These are phyloP conservation scores for Caenorhabditis auriculariae DNA, from an alignment of 2,888 invertebrate genomes.

Conservation along the genomic window DNA sequence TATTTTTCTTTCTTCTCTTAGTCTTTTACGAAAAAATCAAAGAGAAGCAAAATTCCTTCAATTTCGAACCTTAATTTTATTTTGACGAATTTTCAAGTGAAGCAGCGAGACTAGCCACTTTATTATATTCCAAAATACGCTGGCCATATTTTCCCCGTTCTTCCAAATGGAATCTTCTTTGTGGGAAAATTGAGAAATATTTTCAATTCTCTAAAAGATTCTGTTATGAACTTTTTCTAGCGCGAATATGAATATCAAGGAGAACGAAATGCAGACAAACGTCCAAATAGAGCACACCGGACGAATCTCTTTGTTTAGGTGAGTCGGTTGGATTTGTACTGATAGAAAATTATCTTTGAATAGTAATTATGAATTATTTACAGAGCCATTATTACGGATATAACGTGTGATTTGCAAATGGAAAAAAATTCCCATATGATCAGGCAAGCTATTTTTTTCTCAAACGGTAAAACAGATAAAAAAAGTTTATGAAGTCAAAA, in stretches of 20 bases:
- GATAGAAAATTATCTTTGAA: constrained; percentile 1
- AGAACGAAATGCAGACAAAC: constrained; percentile 61
- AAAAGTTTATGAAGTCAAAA: neutral
- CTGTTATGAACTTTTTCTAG: constrained; percentile 30
- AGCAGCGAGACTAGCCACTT: too few relatives aligned
- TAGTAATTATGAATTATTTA: neutral
- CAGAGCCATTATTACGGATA: constrained; percentile 60
- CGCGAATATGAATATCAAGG: constrained; percentile 62
- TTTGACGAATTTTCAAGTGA: too few relatives aligned
- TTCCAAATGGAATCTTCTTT: too few relatives aligned
- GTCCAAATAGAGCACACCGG: constrained; percentile 57
- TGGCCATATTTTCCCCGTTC: too few relatives aligned
- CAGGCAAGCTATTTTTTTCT: constrained; percentile 23
- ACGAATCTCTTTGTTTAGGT: constrained; percentile 51
- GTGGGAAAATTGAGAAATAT: too few relatives aligned
- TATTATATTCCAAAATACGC: too few relatives aligned
- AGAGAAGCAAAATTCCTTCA: too few relatives aligned
- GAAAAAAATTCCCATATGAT: constrained; percentile 55
- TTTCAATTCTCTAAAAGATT: neutral
- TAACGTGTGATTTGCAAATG: constrained; percentile 59
- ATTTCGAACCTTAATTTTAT: too few relatives aligned
- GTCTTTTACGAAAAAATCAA: too few relatives aligned
- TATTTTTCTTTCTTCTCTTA: constrained; percentile 2
- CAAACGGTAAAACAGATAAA: neutral
- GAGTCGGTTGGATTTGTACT: neutral